Evolutionary conservation across 2,797 vertebrate genomes (phyloP).

Genomic region (Eulemur mongoz): DNA sequence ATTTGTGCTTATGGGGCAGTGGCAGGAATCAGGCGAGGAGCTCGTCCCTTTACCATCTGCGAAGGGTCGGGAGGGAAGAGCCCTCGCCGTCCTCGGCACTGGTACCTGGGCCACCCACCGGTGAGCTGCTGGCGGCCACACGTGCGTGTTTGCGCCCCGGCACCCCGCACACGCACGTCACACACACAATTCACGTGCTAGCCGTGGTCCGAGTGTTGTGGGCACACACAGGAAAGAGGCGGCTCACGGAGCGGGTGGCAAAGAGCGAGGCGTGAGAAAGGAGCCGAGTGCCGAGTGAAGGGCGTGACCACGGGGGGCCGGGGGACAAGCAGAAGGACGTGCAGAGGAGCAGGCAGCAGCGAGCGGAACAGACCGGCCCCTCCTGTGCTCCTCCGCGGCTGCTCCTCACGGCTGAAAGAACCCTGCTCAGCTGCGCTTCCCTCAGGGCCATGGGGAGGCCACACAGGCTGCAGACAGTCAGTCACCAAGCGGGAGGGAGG

Average conservation of each 20-base stretch:
- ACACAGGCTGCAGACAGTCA: neutral
- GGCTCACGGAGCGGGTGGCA: neutral
- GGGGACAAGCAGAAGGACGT: neutral
- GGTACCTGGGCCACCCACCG: neutral
- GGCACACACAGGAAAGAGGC: neutral
- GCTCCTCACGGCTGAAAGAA: neutral
- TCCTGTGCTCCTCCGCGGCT: neutral
- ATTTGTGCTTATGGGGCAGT: neutral
- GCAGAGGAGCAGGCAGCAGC: neutral
- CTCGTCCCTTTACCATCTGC: neutral
- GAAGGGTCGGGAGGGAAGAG: neutral
- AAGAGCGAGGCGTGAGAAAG: neutral
- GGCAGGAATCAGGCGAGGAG: neutral
- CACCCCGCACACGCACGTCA: neutral
- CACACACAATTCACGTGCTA: neutral
- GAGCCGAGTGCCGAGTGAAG: neutral
- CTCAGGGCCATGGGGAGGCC: neutral
- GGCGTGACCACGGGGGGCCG: neutral
- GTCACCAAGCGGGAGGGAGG: too few species aligned
- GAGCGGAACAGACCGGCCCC: neutral
- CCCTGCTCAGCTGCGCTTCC: neutral
- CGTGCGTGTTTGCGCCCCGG: neutral
- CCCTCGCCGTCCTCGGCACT: neutral
- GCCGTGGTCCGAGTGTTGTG: neutral
- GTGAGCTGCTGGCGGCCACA: neutral